A percentile compares a stretch with the other conserved stretches of the same genome.
Evolutionary conservation across 2,113 vertebrate genomes (phyloP).

Genomic region (Amblyopsis rosae): DNA sequence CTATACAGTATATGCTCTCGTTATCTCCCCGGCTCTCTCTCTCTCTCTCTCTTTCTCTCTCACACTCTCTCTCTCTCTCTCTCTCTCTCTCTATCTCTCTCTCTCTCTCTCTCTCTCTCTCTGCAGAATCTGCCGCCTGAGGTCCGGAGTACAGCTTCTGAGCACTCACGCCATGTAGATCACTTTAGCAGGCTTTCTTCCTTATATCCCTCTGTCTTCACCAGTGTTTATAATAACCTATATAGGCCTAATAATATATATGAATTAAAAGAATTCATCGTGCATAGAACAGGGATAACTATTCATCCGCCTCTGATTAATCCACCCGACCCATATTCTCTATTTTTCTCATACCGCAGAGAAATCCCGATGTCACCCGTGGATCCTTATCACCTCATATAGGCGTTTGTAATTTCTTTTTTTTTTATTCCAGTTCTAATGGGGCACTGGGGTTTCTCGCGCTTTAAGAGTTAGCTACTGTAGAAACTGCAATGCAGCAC

Average conservation of each 20-base stretch:
- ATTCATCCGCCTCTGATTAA: conserved; percentile 53
- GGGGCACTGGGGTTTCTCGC: conserved; percentile 63
- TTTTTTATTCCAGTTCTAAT: conserved; percentile 67
- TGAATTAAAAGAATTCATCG: conserved; percentile 54
- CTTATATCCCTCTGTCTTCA: conserved; percentile 13
- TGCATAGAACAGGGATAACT: conserved; percentile 40
- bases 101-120: conserved; percentile 37
- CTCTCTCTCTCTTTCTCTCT: conserved; percentile 37
- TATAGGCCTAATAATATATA: conserved; percentile 7
- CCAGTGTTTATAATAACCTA: conserved; percentile 37
- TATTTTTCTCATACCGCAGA: conserved; percentile 20
- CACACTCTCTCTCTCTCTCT: not conserved
- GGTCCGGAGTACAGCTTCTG: conserved; percentile 52
- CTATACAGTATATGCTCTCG: not conserved
- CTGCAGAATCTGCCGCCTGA: conserved; percentile 50
- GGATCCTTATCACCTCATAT: conserved; percentile 42
- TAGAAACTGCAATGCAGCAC: conserved; percentile 83
- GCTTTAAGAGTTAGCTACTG: conserved; percentile 75
- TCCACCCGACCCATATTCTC: conserved; percentile 50
- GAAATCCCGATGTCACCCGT: conserved; percentile 33
- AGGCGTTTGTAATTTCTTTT: conserved; percentile 55
- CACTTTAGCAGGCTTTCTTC: conserved; percentile 39
- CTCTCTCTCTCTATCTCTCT: conserved; percentile 34
- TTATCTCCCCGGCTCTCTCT: conserved; percentile 14
- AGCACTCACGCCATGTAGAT: conserved; percentile 37